These are phyloP conservation scores for Dendrocincla tyrannina DNA, from an alignment of 2,797 vertebrate species.

Conservation along the genomic window DNA sequence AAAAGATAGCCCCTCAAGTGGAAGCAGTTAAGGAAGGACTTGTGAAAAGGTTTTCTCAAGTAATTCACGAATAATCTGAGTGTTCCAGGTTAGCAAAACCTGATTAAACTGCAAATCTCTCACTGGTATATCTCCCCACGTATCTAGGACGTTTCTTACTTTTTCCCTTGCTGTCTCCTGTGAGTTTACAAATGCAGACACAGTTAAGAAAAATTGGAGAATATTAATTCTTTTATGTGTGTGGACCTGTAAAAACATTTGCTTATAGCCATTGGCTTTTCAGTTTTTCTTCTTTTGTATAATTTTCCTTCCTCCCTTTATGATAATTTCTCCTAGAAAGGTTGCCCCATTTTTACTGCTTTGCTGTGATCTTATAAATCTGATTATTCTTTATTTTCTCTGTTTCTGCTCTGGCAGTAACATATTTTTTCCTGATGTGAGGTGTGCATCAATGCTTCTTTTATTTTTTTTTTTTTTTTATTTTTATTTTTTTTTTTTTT, in stretches of 20 bases:
- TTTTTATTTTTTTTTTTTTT: background rate
- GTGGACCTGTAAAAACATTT: background rate
- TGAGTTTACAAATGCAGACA: background rate
- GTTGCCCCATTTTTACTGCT: background rate
- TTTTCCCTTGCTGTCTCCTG: background rate
- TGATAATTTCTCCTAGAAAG: background rate
- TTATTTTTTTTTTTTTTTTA: background rate
- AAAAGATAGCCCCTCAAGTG: background rate
- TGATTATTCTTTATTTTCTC: background rate
- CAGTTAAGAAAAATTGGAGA: background rate
- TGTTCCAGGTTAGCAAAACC: background rate
- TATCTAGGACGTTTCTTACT: background rate
- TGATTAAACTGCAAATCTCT: background rate
- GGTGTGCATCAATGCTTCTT: background rate
- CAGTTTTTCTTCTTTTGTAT: background rate
- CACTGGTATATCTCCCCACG: background rate
- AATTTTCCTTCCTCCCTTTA: background rate
- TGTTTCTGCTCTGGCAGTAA: background rate
- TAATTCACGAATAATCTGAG: background rate
- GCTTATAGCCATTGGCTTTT: background rate
- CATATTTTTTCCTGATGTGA: background rate
- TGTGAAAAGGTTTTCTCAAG: background rate
- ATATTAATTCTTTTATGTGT: background rate
- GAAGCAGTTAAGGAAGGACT: background rate
- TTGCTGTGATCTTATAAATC: background rate